Conservation (phyloP, 2,113 vertebrate species). For the Machaerirhynchus nigripectus region DNA sequence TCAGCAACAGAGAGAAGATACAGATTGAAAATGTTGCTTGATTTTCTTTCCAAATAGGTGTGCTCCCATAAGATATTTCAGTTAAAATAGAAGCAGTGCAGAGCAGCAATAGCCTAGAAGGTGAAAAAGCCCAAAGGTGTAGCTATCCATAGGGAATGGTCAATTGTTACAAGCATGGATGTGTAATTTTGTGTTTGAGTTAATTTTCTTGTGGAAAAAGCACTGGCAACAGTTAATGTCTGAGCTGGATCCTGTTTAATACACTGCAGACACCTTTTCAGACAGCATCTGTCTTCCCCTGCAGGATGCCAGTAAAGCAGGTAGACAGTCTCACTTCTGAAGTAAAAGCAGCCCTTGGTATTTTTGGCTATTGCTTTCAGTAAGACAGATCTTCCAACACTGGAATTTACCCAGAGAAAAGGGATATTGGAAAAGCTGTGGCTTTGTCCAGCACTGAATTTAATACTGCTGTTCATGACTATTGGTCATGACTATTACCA, state of each 20-base stretch:
- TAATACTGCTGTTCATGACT: not conserved
- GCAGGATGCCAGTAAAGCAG: conserved; percentile 47
- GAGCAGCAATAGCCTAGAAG: not conserved
- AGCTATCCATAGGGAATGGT: not conserved
- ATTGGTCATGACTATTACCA: not conserved
- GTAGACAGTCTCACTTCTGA: conserved; percentile 43
- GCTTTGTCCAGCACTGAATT: not conserved
- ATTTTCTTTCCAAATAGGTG: not conserved
- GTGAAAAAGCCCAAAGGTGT: not conserved
- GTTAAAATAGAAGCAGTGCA: not conserved
- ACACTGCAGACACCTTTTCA: conserved; percentile 52
- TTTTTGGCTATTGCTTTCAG: not conserved
- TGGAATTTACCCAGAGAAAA: not conserved
- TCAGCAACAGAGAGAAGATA: not conserved
- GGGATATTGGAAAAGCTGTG: not conserved
- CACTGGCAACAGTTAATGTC: conserved; percentile 22
- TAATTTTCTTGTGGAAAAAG: not conserved
- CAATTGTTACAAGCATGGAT: not conserved
- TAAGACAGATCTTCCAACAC: not conserved
- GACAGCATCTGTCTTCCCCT: conserved; percentile 64
- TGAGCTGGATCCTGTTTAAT: conserved; percentile 40
- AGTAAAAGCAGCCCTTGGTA: not conserved
- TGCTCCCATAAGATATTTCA: not conserved
- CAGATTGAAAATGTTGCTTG: not conserved
- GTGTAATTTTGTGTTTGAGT: conserved; percentile 25